Conservation (phyloP, 2,113 vertebrate genomes). For the Calypte anna region DNA sequence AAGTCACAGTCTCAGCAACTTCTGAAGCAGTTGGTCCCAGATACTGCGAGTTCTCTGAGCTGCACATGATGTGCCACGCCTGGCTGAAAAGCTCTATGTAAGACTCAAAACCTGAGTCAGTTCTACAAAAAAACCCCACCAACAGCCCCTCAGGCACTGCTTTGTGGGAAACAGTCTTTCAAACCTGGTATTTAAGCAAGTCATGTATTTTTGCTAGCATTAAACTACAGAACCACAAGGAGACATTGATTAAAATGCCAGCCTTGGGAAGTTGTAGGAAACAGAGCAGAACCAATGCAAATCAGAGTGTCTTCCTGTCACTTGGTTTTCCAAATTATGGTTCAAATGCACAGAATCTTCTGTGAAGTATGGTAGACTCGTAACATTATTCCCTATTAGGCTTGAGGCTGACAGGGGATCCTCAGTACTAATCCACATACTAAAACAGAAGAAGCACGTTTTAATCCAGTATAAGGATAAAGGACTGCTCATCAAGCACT, state of each 20-base stretch:
- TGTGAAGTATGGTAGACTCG: background rate
- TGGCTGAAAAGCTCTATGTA: background rate
- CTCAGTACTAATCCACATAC: slow-evolving; percentile 22
- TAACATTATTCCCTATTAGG: background rate
- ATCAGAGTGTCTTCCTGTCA: background rate
- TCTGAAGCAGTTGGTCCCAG: background rate
- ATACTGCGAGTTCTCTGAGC: background rate
- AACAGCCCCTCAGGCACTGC: too few relatives aligned
- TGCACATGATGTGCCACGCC: background rate
- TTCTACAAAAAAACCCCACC: background rate
- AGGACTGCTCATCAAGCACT: slow-evolving; percentile 21
- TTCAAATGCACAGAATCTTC: background rate
- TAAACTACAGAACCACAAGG: background rate
- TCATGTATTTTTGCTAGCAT: background rate
- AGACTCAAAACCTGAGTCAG: background rate
- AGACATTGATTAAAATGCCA: background rate
- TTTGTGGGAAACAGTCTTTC: background rate
- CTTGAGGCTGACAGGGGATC: background rate
- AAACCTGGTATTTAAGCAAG: background rate
- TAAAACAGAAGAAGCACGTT: background rate
- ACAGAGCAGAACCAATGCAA: background rate
- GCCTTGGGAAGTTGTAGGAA: background rate
- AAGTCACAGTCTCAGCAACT: background rate
- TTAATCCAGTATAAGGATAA: slow-evolving; percentile 50
- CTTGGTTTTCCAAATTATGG: background rate